phyloP scores from a whole-genome alignment of 2,113 vertebrate genomes.

The Clarias gariepinus region DNA sequence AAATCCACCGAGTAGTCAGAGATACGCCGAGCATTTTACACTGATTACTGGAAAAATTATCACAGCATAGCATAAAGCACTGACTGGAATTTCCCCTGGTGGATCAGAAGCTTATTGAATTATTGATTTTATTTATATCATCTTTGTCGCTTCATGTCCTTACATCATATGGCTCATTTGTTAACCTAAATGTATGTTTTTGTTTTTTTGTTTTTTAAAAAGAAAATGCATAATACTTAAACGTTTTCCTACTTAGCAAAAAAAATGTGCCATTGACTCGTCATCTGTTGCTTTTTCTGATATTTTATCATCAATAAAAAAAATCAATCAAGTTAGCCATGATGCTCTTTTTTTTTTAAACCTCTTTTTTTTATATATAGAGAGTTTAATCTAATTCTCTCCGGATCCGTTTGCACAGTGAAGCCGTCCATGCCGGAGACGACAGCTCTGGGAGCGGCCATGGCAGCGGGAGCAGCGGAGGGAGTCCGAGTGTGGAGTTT shows the following conservation, averaged over 20 bases:
- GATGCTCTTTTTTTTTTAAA: not conserved
- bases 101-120: not conserved
- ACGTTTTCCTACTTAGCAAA: not conserved
- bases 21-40: not conserved
- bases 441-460: conserved; percentile 91
- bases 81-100: conserved; percentile 24
- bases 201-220: too few species aligned
- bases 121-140: not conserved
- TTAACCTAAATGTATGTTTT: not conserved
- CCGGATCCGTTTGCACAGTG: conserved; percentile 67
- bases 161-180: not conserved
- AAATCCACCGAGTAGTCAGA: not conserved
- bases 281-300: not conserved
- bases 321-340: not conserved
- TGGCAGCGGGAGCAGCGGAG: conserved; percentile 93
- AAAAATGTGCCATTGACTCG: not conserved
- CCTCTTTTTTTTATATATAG: not conserved
- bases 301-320: not conserved
- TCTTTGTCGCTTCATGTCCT: too few species aligned
- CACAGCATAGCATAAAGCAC: not conserved
- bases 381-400: not conserved
- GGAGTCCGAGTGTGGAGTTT: conserved; percentile 91
- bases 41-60: not conserved
- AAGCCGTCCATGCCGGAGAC: conserved; percentile 93
- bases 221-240: too few species aligned